Conservation (phyloP, 2,113 vertebrate species). For the Pollimyrus isidori region DNA sequence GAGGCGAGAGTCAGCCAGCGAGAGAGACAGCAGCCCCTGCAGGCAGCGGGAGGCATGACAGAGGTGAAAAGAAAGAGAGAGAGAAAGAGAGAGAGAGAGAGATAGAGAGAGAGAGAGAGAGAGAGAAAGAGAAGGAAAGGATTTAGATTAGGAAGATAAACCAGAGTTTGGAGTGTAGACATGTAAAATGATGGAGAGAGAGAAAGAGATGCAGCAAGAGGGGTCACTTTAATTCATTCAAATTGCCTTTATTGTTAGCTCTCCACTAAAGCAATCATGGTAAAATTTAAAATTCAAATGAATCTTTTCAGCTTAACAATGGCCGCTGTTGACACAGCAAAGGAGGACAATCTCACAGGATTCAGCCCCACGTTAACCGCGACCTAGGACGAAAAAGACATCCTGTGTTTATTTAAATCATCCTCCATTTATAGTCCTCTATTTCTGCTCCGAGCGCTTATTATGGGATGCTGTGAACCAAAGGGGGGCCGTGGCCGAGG, state of each 20-base stretch:
- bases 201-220: neutral
- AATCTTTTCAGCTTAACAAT: neutral
- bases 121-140: neutral
- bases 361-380: neutral
- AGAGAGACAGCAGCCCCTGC: conserved; percentile 76
- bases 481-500: neutral
- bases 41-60: neutral
- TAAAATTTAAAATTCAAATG: conserved; percentile 9
- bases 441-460: neutral
- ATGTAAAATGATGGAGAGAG: neutral
- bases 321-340: neutral
- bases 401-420: neutral
- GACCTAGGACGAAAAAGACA: neutral
- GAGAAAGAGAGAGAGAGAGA: too few species aligned
- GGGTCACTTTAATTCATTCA: neutral
- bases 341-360: neutral
- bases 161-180: neutral
- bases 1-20: conserved; percentile 74
- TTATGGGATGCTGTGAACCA: neutral
- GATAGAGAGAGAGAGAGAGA: conserved; percentile 9
- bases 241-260: neutral
- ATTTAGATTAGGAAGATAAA: neutral
- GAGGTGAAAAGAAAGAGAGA: neutral
- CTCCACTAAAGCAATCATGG: neutral
- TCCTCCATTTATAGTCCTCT: neutral